Base-by-base conservation (phyloP, 2,797 vertebrate species). In the Artibeus jamaicensis region DNA sequence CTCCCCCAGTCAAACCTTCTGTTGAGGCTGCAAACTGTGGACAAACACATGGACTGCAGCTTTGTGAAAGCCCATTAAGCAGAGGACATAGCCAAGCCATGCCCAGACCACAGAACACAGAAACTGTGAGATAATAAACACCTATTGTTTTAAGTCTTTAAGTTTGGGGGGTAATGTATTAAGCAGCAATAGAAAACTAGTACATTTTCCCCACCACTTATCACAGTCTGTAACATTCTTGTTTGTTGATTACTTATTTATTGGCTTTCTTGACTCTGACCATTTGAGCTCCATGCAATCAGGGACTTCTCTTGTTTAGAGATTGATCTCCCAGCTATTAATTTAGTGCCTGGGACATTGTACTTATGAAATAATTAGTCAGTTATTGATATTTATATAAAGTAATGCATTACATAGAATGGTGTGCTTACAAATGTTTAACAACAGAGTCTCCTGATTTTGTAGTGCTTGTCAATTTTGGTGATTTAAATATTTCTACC, bases 21-120 rank as follows among this genome's bases (percentile, higher is more conserved):
- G 48, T 16, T 2, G n/a, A 57, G 11, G 29, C 29, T 14, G 37
- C 2, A 88, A 37, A 39, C 9, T 34, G n/a, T 19, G 81, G 42
- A 19, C 55, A 19, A 39, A 57, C 24, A 24, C 2, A 0, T 0
- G 5, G 29, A 7, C 8, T 6, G 6, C 5, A 22, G 44, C 5
- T 70, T n/a, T 39, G 29, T 26, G 9, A 73, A 48, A 68, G 22
- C 9, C 24, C 21, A 32, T 1, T 6, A 22, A 37, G 14, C 21
- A 39, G 65, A 87, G 32, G 42, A 19, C 18, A 24, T 2, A 59
- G 50, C 24, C 9, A 16, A 91, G 21, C 44, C 62, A 76, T 0
- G 24, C 0, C 74, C 26, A 39, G 79, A 18, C 37, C n/a, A 29
- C 29, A 42, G 44, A 44, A 50, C 46, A 70, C 15, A 82, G 87